Base-by-base conservation (phyloP, 2,888 invertebrate genomes). In the Zygothrica quintamaculata region DNA sequence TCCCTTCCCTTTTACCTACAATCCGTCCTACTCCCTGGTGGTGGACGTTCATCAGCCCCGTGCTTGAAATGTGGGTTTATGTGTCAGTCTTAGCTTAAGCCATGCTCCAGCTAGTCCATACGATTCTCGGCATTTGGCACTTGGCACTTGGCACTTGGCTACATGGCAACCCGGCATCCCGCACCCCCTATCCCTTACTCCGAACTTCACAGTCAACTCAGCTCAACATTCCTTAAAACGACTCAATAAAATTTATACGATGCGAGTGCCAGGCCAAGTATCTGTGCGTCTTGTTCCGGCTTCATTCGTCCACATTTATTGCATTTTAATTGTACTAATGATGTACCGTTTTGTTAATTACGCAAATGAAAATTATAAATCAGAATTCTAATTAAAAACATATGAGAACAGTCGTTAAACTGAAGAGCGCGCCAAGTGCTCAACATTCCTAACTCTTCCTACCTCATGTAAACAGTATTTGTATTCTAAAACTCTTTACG, bases 221-320 rank as follows among this genome's bases (percentile, higher is more conserved):
- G 52, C 50, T 73, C n/a, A n/a, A n/a, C 50, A 73, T 73, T 68
- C 52, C 72, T 77, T 66, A 71, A 70, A 84, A 84, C 68, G 77
- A 77, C 74, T 76, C 66, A 87, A 87, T 88, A 82, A 88, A 88
- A 87, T 68, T 75, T 80, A 86, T 78, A 75, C 81, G 77, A 85
- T 78, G 74, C 81, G 77, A 76, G 61, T 75, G 26, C 55, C 53
- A 47, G n/a, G 46, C 47, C 64, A 65, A 65, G 62, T 65, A 65
- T 48, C 58, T 36, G 39, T 37, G 33, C 36, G 60, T 46, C 52
- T 51, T 36, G 62, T 52, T 36, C 22, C 34, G 39, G 9, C n/a
- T 43, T 34, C 15, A 26, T 36, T 39, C 48, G 44, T 29, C 58
- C 65, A 48, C 33, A 64, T 88, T 88, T 77, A 88, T 79, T 62